A percentile compares a stretch with the other conserved stretches of the same genome.
Evolutionary conservation across 1,140 invertebrate genomes (phyloP).

Genomic region (Hesperophylax magnus): DNA sequence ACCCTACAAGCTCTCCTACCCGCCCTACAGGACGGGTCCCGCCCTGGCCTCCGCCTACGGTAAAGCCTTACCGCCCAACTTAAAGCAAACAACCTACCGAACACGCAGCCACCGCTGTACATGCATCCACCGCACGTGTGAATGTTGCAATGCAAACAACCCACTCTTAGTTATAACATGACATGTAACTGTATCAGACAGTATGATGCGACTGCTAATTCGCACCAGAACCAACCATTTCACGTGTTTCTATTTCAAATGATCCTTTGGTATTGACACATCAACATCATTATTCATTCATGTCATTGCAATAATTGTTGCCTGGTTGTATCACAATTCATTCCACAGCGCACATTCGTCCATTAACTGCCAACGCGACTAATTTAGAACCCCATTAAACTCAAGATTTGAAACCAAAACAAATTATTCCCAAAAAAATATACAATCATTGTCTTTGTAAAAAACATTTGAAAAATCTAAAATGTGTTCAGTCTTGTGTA

Average conservation of each 20-base stretch:
- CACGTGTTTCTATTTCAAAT: not conserved
- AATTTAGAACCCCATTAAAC: no score
- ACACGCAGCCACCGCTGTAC: constrained; percentile 22
- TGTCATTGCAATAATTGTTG: constrained; percentile 18
- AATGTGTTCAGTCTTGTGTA: no score
- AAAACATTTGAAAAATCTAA: no score
- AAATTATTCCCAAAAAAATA: no score
- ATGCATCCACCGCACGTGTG: not conserved
- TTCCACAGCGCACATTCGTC: constrained; percentile 21
- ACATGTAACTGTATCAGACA: no score
- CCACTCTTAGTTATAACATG: no score
- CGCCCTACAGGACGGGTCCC: constrained; percentile 48
- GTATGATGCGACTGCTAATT: no score
- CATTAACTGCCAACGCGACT: not conserved
- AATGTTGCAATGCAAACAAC: constrained; percentile 1
- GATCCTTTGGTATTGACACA: not conserved
- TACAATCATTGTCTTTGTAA: no score
- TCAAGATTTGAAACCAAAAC: no score
- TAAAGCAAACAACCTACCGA: not conserved
- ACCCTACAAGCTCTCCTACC: constrained; percentile 6
- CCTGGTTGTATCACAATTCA: constrained; percentile 32
- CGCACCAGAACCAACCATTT: not conserved
- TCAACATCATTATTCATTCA: constrained; percentile 19
- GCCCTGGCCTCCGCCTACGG: constrained; percentile 31
- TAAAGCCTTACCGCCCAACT: not conserved